Evolutionary conservation across 1,140 invertebrate species (phyloP), one percentile per base, ranked within the genome.

Genomic region (Rhagoletis zephyria): DNA sequence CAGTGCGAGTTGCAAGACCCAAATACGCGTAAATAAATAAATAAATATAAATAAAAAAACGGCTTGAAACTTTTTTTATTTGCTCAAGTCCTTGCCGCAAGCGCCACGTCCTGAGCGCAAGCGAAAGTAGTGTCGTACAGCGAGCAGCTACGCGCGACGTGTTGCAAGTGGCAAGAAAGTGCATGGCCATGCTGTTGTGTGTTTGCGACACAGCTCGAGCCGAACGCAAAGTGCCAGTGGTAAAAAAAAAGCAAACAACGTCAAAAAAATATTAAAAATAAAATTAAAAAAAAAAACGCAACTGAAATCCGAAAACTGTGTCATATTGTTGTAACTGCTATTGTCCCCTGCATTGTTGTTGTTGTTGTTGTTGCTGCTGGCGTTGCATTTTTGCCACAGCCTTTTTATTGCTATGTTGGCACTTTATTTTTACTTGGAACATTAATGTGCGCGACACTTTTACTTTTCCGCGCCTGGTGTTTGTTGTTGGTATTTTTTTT

Each of bases 361-460:
- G 16, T 74, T 74, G 67, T 48, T 74, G 40, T 48, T 16, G 9
- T 10, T 9, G 65, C 70, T 74, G 74, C 12, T 48, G 4, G 14
- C 12, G 0, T 45, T 77, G 48, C 61, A 16, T 12, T 56, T 56
- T 16, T 77, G 14, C 45, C 56, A n/a, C 30, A 5, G 5, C 30
- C 4, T 67, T 67, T 2, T 40, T 81, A 56, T 81, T 81, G 48
- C n/a, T 12, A 48, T 81, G n/a, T 14, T 81, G 74, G 74, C 2
- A 81, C 48, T 81, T 51, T 56, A 81, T 81, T 56, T 81, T 56
- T 81, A 81, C 74, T 81, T 81, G n/a, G 74, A 81, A 81, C 74
- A 56, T 81, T 30, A 81, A 81, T 51, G 48, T 42, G 74, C 19
- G 16, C 48, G 48, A 30, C 30, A 30, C 70, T 77, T 77, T 77